Conservation (phyloP, 2,797 vertebrate genomes). For the Arctocebus calabarensis region DNA sequence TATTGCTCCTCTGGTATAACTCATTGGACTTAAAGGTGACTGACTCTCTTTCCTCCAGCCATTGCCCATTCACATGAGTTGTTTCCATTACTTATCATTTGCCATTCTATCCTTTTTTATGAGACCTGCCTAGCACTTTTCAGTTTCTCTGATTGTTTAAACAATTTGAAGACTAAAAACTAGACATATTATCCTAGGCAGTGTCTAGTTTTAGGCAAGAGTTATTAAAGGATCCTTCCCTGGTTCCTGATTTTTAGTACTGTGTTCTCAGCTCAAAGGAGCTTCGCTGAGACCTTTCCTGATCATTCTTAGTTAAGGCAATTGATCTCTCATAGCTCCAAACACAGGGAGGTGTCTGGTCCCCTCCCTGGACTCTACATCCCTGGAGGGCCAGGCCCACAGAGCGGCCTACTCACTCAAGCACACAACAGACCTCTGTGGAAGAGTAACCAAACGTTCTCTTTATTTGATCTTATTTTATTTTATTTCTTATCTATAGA, state of each 20-base stretch:
- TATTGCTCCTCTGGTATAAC: neutral
- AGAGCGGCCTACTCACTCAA: neutral
- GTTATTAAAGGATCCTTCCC: neutral
- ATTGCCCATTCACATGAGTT: neutral
- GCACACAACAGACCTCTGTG: accelerated
- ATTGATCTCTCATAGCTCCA: neutral
- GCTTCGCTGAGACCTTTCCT: neutral
- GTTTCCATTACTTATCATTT: neutral
- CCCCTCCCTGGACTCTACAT: neutral
- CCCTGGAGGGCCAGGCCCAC: neutral
- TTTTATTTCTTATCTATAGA: neutral
- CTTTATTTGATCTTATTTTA: too few species aligned
- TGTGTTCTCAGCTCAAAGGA: neutral
- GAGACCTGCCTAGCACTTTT: neutral
- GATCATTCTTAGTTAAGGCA: neutral
- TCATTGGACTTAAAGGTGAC: neutral
- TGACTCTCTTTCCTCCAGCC: neutral
- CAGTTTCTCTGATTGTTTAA: neutral
- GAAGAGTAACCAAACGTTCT: neutral
- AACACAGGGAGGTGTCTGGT: neutral
- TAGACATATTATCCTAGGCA: neutral
- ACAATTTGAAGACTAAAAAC: neutral
- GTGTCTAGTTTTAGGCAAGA: neutral
- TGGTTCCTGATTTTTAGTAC: neutral
- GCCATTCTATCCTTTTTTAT: neutral